Evolutionary conservation across 2,113 vertebrate genomes (phyloP).

Genomic region (Istiophorus platypterus): DNA sequence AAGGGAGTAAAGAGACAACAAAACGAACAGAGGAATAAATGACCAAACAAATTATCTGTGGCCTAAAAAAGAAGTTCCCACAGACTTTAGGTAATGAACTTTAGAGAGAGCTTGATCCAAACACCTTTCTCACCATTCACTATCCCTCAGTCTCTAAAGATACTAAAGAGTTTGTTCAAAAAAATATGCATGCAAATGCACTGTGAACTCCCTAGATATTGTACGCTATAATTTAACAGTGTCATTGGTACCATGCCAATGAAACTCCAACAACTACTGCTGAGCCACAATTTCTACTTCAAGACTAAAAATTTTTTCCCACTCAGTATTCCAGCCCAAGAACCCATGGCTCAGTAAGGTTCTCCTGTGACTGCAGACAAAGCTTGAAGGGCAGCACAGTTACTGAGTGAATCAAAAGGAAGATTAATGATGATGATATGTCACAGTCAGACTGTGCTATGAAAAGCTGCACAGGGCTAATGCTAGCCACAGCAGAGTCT

Average conservation of each 20-base stretch:
- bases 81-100: conserved; percentile 11
- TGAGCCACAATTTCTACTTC: conserved; percentile 1
- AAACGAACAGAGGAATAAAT: conserved; percentile 41
- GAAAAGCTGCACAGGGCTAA: conserved; percentile 41
- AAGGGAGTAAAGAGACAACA: conserved; percentile 6
- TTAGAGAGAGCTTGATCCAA: conserved; percentile 1
- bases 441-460: conserved; percentile 42
- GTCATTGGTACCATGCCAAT: background rate
- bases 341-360: conserved; percentile 7
- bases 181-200: background rate
- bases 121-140: background rate
- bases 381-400: conserved; percentile 41
- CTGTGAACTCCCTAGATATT: background rate
- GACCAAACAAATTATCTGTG: conserved; percentile 34
- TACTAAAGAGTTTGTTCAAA: conserved; percentile 23
- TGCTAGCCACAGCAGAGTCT: conserved; percentile 12
- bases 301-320: conserved; percentile 4
- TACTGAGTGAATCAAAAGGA: conserved; percentile 54
- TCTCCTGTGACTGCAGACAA: conserved; percentile 30
- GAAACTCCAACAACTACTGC: conserved; percentile 6
- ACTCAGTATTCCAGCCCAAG: background rate
- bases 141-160: conserved; percentile 10
- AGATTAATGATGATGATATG: conserved; percentile 61
- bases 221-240: background rate
- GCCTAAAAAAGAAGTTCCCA: conserved; percentile 38